Percentiles rank a stretch among this genome's conserved stretches.
Evolutionary conservation across 1,140 invertebrate genomes (phyloP).

Genomic region (Drosophila pseudoobscura): DNA sequence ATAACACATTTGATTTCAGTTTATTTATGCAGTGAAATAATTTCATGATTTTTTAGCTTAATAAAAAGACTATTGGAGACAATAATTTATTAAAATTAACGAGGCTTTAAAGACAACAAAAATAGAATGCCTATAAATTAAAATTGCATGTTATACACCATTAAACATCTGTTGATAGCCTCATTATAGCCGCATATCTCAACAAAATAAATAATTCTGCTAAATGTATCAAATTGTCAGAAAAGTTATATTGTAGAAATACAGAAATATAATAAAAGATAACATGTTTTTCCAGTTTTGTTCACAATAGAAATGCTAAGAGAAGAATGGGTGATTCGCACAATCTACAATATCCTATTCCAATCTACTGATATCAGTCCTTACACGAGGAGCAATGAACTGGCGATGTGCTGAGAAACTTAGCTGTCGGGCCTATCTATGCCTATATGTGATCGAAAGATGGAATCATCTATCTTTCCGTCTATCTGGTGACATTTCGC

Average conservation of each 20-base stretch:
- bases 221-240: neutral
- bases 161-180: slow-evolving; percentile 12
- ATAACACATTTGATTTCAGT: neutral
- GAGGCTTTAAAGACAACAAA: slow-evolving; percentile 4
- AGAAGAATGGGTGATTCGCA: too few species aligned
- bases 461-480: too few species aligned
- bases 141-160: slow-evolving; percentile 20
- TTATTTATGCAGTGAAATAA: neutral
- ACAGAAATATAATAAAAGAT: too few species aligned
- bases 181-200: slow-evolving; percentile 21
- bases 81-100: slow-evolving; percentile 13
- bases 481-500: neutral
- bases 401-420: too few species aligned
- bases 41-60: neutral
- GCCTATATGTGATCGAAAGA: neutral
- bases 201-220: slow-evolving; percentile 20
- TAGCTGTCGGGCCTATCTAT: too few species aligned
- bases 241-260: too few species aligned
- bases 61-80: too few species aligned
- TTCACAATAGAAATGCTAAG: too few species aligned
- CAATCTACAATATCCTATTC: too few species aligned
- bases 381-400: too few species aligned
- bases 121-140: slow-evolving; percentile 14
- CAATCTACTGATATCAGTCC: too few species aligned
- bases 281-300: too few species aligned